These are phyloP conservation scores for Dromaius novaehollandiae DNA, from an alignment of 2,113 vertebrate species.

Conservation along the genomic window DNA sequence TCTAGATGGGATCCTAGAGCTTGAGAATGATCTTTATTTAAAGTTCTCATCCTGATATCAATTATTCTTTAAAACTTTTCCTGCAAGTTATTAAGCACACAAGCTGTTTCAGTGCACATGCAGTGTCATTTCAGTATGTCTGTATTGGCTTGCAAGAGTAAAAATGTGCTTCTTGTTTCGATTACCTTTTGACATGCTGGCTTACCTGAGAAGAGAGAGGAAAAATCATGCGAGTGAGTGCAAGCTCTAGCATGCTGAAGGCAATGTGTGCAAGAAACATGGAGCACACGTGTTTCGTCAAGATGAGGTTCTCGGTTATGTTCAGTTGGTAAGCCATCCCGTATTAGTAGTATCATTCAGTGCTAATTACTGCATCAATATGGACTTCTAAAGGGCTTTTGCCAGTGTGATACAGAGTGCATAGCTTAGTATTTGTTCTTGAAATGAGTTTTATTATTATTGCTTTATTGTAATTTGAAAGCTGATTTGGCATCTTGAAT, in stretches of 20 bases:
- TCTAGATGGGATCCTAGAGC: background rate
- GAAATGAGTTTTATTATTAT: constrained; percentile 28
- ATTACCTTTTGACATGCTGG: constrained; percentile 16
- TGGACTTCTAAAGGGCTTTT: constrained; percentile 39
- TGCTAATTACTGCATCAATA: constrained; percentile 55
- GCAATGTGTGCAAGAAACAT: background rate
- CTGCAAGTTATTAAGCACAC: background rate
- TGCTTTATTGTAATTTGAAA: constrained; percentile 10
- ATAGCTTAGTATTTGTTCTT: constrained; percentile 28
- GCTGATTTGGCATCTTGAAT: constrained; percentile 17
- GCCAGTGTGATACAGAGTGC: background rate
- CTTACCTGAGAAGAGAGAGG: constrained; percentile 25
- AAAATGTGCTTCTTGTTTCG: constrained; percentile 4
- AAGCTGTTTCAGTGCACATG: background rate
- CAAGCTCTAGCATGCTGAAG: background rate
- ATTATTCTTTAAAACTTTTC: background rate
- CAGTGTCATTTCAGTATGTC: background rate
- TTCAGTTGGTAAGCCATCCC: background rate
- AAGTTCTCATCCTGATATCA: background rate
- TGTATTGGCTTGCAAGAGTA: background rate
- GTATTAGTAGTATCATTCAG: constrained; percentile 37
- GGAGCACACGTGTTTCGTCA: background rate
- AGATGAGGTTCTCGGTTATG: constrained; percentile 4
- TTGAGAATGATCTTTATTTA: background rate
- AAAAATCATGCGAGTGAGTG: background rate